A percentile compares a stretch with the other conserved stretches of the same genome.
Conservation (phyloP, 2,797 vertebrate species). For the Syngnathus acus region DNA sequence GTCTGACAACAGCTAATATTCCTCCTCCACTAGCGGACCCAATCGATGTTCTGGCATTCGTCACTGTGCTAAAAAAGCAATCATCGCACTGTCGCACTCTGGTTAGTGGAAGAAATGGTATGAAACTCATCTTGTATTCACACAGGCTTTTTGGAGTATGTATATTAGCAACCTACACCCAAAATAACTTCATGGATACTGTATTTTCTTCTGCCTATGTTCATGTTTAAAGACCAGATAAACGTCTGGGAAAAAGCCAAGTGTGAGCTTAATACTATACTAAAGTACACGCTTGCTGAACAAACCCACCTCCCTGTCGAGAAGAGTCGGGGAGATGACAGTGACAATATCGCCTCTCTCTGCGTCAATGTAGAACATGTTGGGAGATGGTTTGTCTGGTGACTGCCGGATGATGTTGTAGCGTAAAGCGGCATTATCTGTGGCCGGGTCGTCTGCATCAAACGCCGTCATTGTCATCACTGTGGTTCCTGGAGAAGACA, state of each 20-base stretch:
- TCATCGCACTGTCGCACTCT: slow-evolving; percentile 65
- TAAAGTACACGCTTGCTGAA: neutral
- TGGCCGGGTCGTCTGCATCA: slow-evolving; percentile 85
- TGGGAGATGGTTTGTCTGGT: slow-evolving; percentile 87
- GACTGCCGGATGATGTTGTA: slow-evolving; percentile 91
- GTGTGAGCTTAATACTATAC: neutral
- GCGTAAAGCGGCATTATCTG: slow-evolving; percentile 87
- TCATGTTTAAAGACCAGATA: neutral
- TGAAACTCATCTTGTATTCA: slow-evolving; percentile 28
- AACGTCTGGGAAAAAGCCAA: neutral
- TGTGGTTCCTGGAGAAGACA: slow-evolving; percentile 73
- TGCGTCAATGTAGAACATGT: slow-evolving; percentile 96
- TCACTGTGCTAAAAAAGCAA: slow-evolving; percentile 71
- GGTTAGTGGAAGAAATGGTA: slow-evolving; percentile 35
- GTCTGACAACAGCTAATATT: slow-evolving; percentile 78
- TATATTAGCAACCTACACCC: neutral
- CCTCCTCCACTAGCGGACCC: slow-evolving; percentile 61
- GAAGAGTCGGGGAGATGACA: slow-evolving; percentile 78
- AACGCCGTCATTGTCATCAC: slow-evolving; percentile 93
- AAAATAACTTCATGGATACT: neutral
- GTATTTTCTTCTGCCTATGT: neutral
- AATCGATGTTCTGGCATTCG: slow-evolving; percentile 73
- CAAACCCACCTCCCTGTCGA: slow-evolving; percentile 85
- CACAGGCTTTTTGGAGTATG: slow-evolving; percentile 12
- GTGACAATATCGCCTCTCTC: slow-evolving; percentile 95